Evolutionary conservation across 2,888 invertebrate genomes (phyloP), one percentile per base, ranked within the genome.

Genomic region (Agriotes lineatus): DNA sequence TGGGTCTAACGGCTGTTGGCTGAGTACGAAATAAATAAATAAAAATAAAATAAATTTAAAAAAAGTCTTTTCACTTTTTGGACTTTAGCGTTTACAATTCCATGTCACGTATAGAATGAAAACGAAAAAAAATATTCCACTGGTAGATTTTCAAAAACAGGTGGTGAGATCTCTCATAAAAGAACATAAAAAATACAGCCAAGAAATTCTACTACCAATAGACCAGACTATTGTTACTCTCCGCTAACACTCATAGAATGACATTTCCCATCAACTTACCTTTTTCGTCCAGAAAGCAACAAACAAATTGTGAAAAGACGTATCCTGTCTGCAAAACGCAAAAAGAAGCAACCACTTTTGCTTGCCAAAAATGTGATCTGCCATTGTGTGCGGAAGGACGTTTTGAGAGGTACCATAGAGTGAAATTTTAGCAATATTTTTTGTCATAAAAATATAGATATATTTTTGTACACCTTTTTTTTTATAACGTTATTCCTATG

Each of bases 371-470:
- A 20, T 45, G 45, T 45, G 45, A 45, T 20, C 1, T 20, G 20
- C 45, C 42, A 7, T 18, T 16, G 42, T 42, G 42, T 42, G 42
- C 18, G 16, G 42, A 42, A 1, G 18, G 16, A 7, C 16, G 42
- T 42, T 42, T 42, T 42, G 42, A 42, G 42, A 42, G 18, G 18
- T 42, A 42, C 16, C 42, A 42, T 42, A 42, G 9, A n/a, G n/a
- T 39, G 37, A 39, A 39, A 39, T 14, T 39, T 39, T 39, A 39
- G 37, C 1, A 14, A 39, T n/a, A n/a, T 25, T 25, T 25, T 25
- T 25, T 25, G 25, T 7, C 25, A 25, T 25, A 25, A 25, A 25
- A 25, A n/a, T n/a, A n/a, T n/a, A n/a, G n/a, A n/a, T n/a, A n/a
- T n/a, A n/a, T n/a, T n/a, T n/a, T n/a, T n/a, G n/a, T n/a, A n/a